Base-by-base conservation (phyloP, 2,888 invertebrate species). In the Rhingia campestris region DNA sequence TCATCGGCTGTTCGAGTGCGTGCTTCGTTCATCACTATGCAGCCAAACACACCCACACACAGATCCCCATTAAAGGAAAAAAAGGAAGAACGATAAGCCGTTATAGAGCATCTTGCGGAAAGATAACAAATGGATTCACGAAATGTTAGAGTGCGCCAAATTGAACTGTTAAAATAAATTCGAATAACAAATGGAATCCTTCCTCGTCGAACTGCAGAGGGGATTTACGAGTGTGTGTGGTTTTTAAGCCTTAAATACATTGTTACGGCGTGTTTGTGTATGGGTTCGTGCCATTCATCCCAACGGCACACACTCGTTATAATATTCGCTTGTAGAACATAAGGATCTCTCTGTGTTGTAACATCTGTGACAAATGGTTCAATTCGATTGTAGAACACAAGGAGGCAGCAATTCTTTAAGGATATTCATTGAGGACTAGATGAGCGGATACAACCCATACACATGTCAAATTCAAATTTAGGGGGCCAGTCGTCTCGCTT, bases 1-100 rank as follows among this genome's bases (percentile, higher is more conserved):
- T 79, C 79, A 72, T 58, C 80, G 51, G 66, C 56, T 54, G 45
- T 61, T 54, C 6, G 41, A 73, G 74, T 80, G 80, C 80, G 80
- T 74, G 30, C 10, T 39, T 45, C 41, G 12, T 35, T 61, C 61
- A 56, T 76, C 45, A 59, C 47, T 2, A 22, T 22, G 22, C 22
- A 22, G 22, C 22, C 22, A 22, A n/a, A n/a, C n/a, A n/a, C n/a
- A 22, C 39, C 12, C 14, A 58, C 41, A 70, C 56, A 69, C 41
- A 9, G 22, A 9, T 49, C 14, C 4, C 1, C 10, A 30, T 2
- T 22, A 2, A 22, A 47, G 14, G 2, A 9, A 49, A 49, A 47
- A 45, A 7, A 53, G 22, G 32, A 33, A n/a, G 33, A 59, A 47
- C n/a, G 67, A 67, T 66, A 67, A 54, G 12, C 43, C 59, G 12